Base-by-base conservation (phyloP, 2,797 vertebrate species). In the Spinibarbus caldwelli region DNA sequence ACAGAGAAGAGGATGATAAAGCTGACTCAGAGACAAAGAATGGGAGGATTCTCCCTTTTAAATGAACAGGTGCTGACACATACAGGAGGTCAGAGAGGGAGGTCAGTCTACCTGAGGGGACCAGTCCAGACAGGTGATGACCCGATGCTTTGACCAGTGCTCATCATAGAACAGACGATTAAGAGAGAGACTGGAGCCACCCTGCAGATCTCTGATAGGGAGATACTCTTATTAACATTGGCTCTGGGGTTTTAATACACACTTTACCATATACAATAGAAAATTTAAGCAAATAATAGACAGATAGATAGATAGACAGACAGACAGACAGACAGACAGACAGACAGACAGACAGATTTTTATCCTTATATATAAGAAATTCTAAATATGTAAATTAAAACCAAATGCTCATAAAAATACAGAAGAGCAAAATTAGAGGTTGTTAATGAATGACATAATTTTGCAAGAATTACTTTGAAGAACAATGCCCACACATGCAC, bases 41-140 rank as follows among this genome's bases (percentile, higher is more conserved):
- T 87, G 45, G 1, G 78, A 71, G 80, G 52, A 52, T 80, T 64
- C 82, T 77, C 70, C 19, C 54, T 73, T 73, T 45, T 14, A 49
- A 80, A 86, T 78, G 82, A 43, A 34, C 85, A 66, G 52, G 73
- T 82, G 80, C 43, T 67, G 87, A 90, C 82, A 72, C 23, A 45
- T 72, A 86, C 54, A 57, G 77, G 52, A 86, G 85, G 83, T 89
- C 29, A 85, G 47, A 9, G 29, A 29, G 59, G 85, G 78, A 62
- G 84, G 83, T 19, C 89, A 78, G 85, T 92, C 94, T 95, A 99
- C 98, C 97, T 99, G 98, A 90, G 96, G 96, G 87, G 97, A 99
- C 98, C 97, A 99, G 90, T 99, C 98, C 83, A 99, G 96, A 88
- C 97, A 99, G 86, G 98, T 99, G 92, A 99, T 97, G 0, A 99